Percentiles rank a stretch among this genome's conserved stretches.
Evolutionary conservation across 2,113 vertebrate species (phyloP).

Genomic region (Ictalurus punctatus): DNA sequence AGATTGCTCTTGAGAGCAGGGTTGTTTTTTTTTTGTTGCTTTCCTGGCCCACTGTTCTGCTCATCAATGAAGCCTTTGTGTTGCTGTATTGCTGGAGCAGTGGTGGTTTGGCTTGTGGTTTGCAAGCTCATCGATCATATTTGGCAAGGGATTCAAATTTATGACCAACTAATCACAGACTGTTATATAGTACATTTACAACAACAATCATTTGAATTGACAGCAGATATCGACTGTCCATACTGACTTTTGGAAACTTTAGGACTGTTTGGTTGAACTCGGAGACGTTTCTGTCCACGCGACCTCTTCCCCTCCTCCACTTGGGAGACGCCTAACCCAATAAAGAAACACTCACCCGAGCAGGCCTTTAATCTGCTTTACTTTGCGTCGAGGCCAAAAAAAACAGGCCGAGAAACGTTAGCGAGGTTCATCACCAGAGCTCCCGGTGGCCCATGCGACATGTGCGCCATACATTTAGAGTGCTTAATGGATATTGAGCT

Average conservation of each 20-base stretch:
- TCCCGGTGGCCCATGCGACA: conserved; percentile 22
- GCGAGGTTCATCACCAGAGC: conserved; percentile 22
- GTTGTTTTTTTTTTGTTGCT: not conserved
- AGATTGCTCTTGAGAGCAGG: conserved; percentile 38
- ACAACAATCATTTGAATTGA: not conserved
- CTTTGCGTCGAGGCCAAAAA: conserved; percentile 23
- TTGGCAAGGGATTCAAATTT: not conserved
- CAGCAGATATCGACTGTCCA: not conserved
- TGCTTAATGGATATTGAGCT: not conserved
- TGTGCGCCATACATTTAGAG: not conserved
- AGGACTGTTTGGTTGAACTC: not conserved
- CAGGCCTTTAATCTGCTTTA: conserved; percentile 48
- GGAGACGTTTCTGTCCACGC: not conserved
- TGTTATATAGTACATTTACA: not conserved
- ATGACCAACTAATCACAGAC: not conserved
- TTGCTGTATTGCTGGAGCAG: conserved; percentile 24
- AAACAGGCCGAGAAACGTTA: conserved; percentile 34
- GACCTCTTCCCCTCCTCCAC: conserved; percentile 18
- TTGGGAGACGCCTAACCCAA: conserved; percentile 29
- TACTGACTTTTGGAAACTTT: not conserved
- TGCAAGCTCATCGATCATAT: conserved; percentile 23
- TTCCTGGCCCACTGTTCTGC: conserved; percentile 7
- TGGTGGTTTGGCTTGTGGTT: conserved; percentile 36
- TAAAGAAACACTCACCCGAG: conserved; percentile 33
- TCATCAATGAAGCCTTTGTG: conserved; percentile 56